Evolutionary conservation across 2,113 vertebrate species (phyloP).

Genomic region (Nycticorax nycticorax): DNA sequence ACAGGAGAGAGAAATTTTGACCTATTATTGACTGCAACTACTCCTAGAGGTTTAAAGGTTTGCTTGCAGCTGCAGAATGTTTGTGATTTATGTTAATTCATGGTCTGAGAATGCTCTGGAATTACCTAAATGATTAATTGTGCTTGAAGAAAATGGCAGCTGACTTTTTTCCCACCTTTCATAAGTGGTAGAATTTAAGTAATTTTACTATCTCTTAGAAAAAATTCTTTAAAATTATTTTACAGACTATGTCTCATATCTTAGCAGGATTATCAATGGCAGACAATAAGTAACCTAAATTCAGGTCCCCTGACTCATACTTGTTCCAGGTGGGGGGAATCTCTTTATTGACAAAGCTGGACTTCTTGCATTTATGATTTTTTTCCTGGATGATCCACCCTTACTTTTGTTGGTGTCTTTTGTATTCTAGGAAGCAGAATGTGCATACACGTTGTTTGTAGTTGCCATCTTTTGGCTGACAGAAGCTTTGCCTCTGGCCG

Average conservation of each 20-base stretch:
- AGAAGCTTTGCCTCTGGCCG: constrained; percentile 84
- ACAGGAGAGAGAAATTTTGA: not conserved
- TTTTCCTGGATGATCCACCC: not conserved
- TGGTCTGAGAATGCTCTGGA: not conserved
- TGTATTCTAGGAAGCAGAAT: constrained; percentile 84
- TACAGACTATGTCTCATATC: not conserved
- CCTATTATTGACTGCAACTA: not conserved
- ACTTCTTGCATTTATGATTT: not conserved
- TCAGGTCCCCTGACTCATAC: not conserved
- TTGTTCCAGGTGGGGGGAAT: not conserved
- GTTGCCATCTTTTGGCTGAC: constrained; percentile 88
- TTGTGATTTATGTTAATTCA: not conserved
- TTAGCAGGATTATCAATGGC: not conserved
- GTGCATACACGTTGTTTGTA: constrained; percentile 85
- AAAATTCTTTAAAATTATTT: not conserved
- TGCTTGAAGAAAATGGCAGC: not conserved
- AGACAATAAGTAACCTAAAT: not conserved
- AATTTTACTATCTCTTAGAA: not conserved
- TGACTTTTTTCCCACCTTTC: not conserved
- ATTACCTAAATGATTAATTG: not conserved
- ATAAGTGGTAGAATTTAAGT: not conserved
- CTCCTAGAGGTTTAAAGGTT: not conserved
- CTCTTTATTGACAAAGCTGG: not conserved
- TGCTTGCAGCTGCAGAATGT: not conserved
- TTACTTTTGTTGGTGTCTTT: not conserved